Percentiles rank a stretch among this genome's conserved stretches.
These are phyloP conservation scores for Sylvilagus bachmani DNA, from an alignment of 2,113 vertebrate species.

Conservation along the genomic window DNA sequence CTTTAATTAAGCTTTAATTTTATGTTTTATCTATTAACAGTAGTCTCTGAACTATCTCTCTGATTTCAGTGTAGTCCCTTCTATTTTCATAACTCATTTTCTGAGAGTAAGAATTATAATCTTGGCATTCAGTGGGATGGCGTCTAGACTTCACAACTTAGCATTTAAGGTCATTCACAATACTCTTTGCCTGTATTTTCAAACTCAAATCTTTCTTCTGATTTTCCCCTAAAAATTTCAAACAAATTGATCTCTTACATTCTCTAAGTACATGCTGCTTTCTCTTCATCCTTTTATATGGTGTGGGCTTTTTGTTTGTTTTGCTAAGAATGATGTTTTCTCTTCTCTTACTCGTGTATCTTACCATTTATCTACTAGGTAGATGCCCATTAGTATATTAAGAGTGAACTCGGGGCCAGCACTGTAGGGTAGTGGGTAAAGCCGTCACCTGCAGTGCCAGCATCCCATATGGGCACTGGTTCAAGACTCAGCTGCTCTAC, in stretches of 20 bases:
- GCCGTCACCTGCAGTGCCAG: too few species aligned
- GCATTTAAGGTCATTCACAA: background rate
- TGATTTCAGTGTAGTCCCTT: background rate
- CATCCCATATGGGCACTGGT: too few species aligned
- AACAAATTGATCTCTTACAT: background rate
- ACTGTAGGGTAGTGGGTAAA: too few species aligned
- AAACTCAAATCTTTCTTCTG: background rate
- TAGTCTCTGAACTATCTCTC: background rate
- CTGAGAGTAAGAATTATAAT: background rate
- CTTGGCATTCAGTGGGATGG: background rate
- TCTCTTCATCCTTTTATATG: background rate
- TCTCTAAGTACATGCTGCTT: background rate
- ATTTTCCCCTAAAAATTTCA: background rate
- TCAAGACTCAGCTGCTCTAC: too few species aligned
- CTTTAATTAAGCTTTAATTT: constrained; percentile 19
- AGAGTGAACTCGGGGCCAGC: background rate
- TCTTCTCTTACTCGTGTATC: background rate
- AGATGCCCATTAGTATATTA: background rate
- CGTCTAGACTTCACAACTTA: background rate
- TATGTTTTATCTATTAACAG: background rate
- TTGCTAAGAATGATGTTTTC: background rate
- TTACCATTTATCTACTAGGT: background rate
- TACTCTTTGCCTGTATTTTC: background rate
- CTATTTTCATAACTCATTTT: constrained; percentile 30
- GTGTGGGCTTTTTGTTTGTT: background rate